Evolutionary conservation across 2,797 vertebrate genomes (phyloP).

Genomic region (Melanotaenia trifasciata): DNA sequence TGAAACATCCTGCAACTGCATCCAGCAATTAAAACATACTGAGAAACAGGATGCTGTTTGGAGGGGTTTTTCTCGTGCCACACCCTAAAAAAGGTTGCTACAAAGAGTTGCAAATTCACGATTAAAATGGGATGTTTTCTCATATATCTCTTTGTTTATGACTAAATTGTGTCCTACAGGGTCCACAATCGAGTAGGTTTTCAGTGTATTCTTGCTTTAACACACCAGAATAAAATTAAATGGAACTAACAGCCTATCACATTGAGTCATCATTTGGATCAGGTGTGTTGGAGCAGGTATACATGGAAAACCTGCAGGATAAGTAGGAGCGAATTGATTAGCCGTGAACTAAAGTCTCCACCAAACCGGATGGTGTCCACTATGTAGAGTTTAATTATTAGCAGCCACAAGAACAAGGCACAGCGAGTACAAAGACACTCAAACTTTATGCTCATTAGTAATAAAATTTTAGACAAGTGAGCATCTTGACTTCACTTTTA

Average conservation of each 20-base stretch:
- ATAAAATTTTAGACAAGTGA: neutral
- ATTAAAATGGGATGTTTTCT: too few relatives aligned
- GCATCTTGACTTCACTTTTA: neutral
- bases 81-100: neutral
- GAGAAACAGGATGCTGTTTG: neutral
- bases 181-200: too few relatives aligned
- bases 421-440: neutral
- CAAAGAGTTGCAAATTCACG: too few relatives aligned
- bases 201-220: too few relatives aligned
- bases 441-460: constrained; percentile 3
- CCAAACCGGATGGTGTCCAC: neutral
- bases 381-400: neutral
- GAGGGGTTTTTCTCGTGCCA: neutral
- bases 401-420: neutral
- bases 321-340: too few relatives aligned
- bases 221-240: too few relatives aligned
- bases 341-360: neutral
- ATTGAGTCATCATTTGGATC: too few relatives aligned
- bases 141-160: too few relatives aligned
- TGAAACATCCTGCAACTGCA: neutral
- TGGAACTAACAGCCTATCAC: too few relatives aligned
- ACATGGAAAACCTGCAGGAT: too few relatives aligned
- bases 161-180: too few relatives aligned
- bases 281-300: too few relatives aligned
- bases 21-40: neutral